Evolutionary conservation across 2,797 vertebrate species (phyloP).

Genomic region (Meda fulgida): DNA sequence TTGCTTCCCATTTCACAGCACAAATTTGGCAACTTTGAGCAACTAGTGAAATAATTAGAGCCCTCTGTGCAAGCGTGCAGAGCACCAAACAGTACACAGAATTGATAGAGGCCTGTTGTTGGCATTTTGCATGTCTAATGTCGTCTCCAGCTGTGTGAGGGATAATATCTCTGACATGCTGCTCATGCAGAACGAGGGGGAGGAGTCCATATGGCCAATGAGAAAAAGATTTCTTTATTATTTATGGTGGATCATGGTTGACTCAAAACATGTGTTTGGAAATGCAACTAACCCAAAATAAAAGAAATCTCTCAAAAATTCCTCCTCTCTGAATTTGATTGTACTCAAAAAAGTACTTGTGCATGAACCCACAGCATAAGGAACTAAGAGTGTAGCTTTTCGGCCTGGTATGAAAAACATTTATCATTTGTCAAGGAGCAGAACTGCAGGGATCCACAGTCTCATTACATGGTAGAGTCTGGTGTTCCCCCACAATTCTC

Average conservation of each 20-base stretch:
- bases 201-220: slow-evolving; percentile 35
- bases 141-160: slow-evolving; percentile 26
- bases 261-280: slow-evolving; percentile 8
- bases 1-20: slow-evolving; percentile 27
- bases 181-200: slow-evolving; percentile 26
- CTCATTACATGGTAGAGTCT: slow-evolving; percentile 40
- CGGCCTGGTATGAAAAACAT: slow-evolving; percentile 28
- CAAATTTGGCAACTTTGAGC: slow-evolving; percentile 37
- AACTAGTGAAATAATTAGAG: slow-evolving; percentile 34
- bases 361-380: background rate
- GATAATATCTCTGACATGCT: slow-evolving; percentile 41
- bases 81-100: slow-evolving; percentile 17
- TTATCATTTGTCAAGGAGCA: slow-evolving; percentile 46
- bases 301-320: background rate
- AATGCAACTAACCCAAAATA: background rate
- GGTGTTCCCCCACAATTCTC: slow-evolving; percentile 31
- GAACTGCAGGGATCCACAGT: slow-evolving; percentile 31
- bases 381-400: background rate
- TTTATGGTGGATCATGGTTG: background rate
- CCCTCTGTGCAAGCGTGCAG: slow-evolving; percentile 21
- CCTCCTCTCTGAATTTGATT: background rate
- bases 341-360: background rate
- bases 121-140: slow-evolving; percentile 45
- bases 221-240: slow-evolving; percentile 18
- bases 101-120: slow-evolving; percentile 43